phyloP scores from a whole-genome alignment of 2,797 vertebrate species.

The Coilia nasus region DNA sequence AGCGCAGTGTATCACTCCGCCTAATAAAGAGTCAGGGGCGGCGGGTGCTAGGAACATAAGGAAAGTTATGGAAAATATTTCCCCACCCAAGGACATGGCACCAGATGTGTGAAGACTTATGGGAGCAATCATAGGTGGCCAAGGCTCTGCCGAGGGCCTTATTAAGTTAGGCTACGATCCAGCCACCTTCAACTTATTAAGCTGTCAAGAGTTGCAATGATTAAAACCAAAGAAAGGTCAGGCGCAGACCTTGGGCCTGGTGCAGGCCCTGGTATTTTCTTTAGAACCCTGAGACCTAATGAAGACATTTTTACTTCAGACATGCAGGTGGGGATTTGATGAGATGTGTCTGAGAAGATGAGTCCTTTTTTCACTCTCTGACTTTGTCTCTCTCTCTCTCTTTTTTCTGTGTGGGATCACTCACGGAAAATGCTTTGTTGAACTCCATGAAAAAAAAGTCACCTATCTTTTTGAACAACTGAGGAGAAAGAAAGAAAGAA shows the following conservation, averaged over 20 bases:
- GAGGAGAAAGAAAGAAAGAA: constrained; percentile 60
- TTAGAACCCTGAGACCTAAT: constrained; percentile 86
- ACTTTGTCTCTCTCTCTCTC: constrained; percentile 63
- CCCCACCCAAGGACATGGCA: constrained; percentile 89
- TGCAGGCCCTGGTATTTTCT: constrained; percentile 89
- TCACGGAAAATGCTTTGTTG: background rate
- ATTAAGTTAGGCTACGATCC: constrained; percentile 98
- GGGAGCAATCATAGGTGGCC: constrained; percentile 97
- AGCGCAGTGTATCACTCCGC: constrained; percentile 80
- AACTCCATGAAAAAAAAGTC: constrained; percentile 65
- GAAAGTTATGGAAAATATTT: constrained; percentile 98
- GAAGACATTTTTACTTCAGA: constrained; percentile 87
- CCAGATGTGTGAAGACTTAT: constrained; percentile 99
- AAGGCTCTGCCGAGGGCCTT: constrained; percentile 91
- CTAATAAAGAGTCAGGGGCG: constrained; percentile 85
- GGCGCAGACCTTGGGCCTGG: constrained; percentile 89
- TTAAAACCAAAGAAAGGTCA: constrained; percentile 99
- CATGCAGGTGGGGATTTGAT: constrained; percentile 75
- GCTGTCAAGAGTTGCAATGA: constrained; percentile 97
- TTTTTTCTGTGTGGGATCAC: constrained; percentile 41
- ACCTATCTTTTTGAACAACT: constrained; percentile 71
- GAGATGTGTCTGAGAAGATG: constrained; percentile 84
- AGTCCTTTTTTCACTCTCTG: constrained; percentile 60
- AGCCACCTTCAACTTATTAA: constrained; percentile 99
- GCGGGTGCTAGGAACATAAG: constrained; percentile 76